Base-by-base conservation (phyloP, 2,797 vertebrate species). In the Cichlasoma orientale region DNA sequence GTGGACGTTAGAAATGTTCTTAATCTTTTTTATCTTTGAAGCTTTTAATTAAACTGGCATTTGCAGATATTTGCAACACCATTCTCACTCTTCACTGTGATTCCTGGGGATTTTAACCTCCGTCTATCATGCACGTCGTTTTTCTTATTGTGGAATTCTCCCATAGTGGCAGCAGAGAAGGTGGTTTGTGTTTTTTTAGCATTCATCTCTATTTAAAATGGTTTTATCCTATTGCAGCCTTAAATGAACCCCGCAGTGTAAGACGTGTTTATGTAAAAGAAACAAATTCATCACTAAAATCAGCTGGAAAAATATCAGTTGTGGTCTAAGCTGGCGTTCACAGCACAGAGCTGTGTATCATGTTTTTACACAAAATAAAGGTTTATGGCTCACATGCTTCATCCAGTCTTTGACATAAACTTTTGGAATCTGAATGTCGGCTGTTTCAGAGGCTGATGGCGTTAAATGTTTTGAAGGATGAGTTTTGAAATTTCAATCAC, bases 281-380 rank as follows among this genome's bases (percentile, higher is more conserved):
- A 75, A 44, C 56, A 44, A 44, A 44, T 5, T 13, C 10, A 4
- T 44, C 13, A 44, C 13, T 14, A 14, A 16, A 57, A 18, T 56
- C 55, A 10, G 8, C 57, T 54, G 59, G 50, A 27, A 75, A 81
- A 77, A 84, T 73, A 88, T 82, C 68, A 0, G 9, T 25, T 56
- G 33, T 61, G 79, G 78, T 78, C 21, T 19, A 25, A 70, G 38
- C 10, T 11, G 10, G 38, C 25, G 4, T 27, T 27, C 25, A 27
- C n/a, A n/a, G n/a, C 41, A 14, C 13, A 44, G 41, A 14, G 75
- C 44, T 38, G 75, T 69, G 73, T 82, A 77, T 86, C 66, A 63
- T 74, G 75, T 79, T 86, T 36, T 57, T 11, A 10, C 12, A 44
- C 41, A n/a, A n/a, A n/a, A n/a, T n/a, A n/a, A n/a, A n/a, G n/a